Conservation (phyloP, 2,113 vertebrate genomes). For the Mirounga angustirostris region DNA sequence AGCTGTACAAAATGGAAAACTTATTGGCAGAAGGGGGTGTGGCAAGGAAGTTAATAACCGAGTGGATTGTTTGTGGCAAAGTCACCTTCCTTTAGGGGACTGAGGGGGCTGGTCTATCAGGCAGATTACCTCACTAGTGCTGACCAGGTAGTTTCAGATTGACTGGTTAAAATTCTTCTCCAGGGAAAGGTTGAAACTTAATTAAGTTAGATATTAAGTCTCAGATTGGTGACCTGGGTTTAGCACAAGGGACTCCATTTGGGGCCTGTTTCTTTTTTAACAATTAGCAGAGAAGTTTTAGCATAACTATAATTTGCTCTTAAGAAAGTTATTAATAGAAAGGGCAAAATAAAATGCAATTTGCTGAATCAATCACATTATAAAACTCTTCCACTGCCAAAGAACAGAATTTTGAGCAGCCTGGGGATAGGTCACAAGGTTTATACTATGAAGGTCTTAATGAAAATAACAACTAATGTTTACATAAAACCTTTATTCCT, state of each 20-base stretch:
- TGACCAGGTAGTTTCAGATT: background rate
- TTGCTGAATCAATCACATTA: background rate
- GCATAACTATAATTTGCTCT: slow-evolving; percentile 23
- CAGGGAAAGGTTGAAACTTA: background rate
- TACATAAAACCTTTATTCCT: background rate
- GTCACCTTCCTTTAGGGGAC: background rate
- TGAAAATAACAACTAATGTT: background rate
- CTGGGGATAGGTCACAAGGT: background rate
- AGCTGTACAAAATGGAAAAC: background rate
- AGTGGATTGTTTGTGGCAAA: background rate
- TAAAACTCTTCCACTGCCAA: background rate
- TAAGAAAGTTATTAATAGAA: background rate
- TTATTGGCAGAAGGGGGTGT: background rate
- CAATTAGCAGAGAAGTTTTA: background rate
- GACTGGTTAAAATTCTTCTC: background rate
- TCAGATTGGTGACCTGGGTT: background rate
- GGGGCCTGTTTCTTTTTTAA: background rate
- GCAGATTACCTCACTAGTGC: background rate
- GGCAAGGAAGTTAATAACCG: background rate
- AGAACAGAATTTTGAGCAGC: background rate
- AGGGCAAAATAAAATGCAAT: background rate
- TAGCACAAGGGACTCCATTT: background rate
- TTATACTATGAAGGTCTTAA: background rate
- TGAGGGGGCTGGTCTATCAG: background rate
- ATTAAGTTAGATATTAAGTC: background rate